These are phyloP conservation scores for Glaucopsyche alexis DNA, from an alignment of 2,888 invertebrate species.

Conservation along the genomic window DNA sequence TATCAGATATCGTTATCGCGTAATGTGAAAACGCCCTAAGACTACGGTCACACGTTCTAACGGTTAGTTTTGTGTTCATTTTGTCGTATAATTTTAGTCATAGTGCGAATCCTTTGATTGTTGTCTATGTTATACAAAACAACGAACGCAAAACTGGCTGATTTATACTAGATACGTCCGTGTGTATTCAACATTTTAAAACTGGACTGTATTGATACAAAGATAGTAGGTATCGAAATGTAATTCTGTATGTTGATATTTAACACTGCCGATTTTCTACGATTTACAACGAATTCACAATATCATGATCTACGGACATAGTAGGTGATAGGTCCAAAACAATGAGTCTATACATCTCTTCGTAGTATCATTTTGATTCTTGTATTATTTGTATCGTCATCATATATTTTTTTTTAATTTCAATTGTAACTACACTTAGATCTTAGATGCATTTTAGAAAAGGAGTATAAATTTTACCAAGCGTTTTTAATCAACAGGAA, in stretches of 20 bases:
- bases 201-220: too few species aligned
- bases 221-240: background rate
- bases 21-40: too few species aligned
- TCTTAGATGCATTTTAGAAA: background rate
- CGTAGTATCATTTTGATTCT: too few species aligned
- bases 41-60: background rate
- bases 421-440: background rate
- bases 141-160: background rate
- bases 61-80: background rate
- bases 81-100: background rate
- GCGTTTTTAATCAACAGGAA: background rate
- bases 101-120: too few species aligned
- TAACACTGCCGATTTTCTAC: conserved; percentile 6
- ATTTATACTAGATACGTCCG: too few species aligned
- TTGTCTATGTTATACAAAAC: too few species aligned
- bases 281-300: background rate
- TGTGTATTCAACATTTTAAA: too few species aligned
- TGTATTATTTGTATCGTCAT: too few species aligned
- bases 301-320: background rate
- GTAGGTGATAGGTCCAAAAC: background rate
- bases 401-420: too few species aligned
- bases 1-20: background rate
- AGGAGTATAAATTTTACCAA: background rate
- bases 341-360: too few species aligned
- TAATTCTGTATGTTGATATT: background rate